Evolutionary conservation across 2,888 invertebrate species (phyloP).

Genomic region (Xanthia icteritia): DNA sequence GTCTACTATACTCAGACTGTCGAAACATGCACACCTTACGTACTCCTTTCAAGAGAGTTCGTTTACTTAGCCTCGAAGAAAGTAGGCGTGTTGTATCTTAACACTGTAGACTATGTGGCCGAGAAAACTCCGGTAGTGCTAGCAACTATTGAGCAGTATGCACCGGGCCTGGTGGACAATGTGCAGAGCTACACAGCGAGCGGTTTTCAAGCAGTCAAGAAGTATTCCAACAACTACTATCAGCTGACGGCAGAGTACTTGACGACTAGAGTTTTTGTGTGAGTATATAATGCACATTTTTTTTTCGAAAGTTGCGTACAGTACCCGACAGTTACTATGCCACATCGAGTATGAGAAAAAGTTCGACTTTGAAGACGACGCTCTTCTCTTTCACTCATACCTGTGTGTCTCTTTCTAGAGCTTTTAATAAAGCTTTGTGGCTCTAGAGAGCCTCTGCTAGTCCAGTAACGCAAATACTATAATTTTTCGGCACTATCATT

Average conservation of each 20-base stretch:
- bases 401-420: not conserved
- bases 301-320: not conserved
- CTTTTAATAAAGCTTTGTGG: not conserved
- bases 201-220: slow-evolving; percentile 85
- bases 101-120: slow-evolving; percentile 86
- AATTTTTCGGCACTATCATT: not conserved
- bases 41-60: slow-evolving; percentile 91
- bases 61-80: slow-evolving; percentile 89
- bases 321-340: too few species aligned
- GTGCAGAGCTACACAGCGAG: slow-evolving; percentile 88
- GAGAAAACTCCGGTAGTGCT: slow-evolving; percentile 87
- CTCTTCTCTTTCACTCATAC: not conserved
- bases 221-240: slow-evolving; percentile 88
- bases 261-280: slow-evolving; percentile 94
- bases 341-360: not conserved
- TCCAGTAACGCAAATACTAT: not conserved
- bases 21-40: slow-evolving; percentile 91
- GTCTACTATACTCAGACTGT: slow-evolving; percentile 91
- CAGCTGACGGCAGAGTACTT: slow-evolving; percentile 91
- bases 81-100: slow-evolving; percentile 85
- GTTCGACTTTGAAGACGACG: not conserved
- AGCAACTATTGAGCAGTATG: slow-evolving; percentile 92
- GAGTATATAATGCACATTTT: slow-evolving; percentile 83
- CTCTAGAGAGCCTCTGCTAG: not conserved
- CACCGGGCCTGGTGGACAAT: slow-evolving; percentile 93